Percentiles rank a stretch among this genome's conserved stretches.
These are phyloP conservation scores for Trichosurus vulpecula DNA, from an alignment of 2,797 vertebrate genomes.

Conservation along the genomic window DNA sequence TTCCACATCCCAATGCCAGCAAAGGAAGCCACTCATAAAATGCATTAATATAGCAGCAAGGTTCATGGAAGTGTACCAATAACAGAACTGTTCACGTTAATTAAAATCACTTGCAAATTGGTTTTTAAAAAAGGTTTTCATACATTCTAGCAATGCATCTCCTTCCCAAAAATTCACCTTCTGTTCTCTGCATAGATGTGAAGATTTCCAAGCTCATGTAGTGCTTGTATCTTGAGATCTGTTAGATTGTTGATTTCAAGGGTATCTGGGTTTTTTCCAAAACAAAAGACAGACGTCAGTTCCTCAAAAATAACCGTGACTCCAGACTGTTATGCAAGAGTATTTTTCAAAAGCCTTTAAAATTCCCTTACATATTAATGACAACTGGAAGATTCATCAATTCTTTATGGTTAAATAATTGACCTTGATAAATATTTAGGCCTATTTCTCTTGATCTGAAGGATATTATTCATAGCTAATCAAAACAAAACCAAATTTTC, in stretches of 20 bases:
- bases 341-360: constrained; percentile 47
- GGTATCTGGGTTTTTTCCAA: constrained; percentile 86
- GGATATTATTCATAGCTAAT: neutral
- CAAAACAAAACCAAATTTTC: neutral
- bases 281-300: constrained; percentile 71
- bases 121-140: neutral
- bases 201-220: constrained; percentile 94
- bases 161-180: constrained; percentile 82
- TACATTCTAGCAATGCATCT: constrained; percentile 21
- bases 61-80: constrained; percentile 29
- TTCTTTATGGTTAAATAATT: neutral
- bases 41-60: neutral
- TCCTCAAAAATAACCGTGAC: constrained; percentile 45
- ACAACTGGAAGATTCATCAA: neutral
- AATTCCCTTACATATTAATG: constrained; percentile 32
- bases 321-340: constrained; percentile 52
- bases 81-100: neutral
- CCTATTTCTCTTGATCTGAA: neutral
- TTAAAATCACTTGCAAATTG: constrained; percentile 16
- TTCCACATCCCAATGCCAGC: neutral
- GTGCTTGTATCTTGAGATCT: constrained; percentile 90
- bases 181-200: constrained; percentile 90
- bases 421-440: neutral
- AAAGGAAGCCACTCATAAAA: constrained; percentile 36
- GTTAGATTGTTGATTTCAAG: constrained; percentile 87